Base-by-base conservation (phyloP, 2,797 vertebrate species). In the Sebastes dallii region DNA sequence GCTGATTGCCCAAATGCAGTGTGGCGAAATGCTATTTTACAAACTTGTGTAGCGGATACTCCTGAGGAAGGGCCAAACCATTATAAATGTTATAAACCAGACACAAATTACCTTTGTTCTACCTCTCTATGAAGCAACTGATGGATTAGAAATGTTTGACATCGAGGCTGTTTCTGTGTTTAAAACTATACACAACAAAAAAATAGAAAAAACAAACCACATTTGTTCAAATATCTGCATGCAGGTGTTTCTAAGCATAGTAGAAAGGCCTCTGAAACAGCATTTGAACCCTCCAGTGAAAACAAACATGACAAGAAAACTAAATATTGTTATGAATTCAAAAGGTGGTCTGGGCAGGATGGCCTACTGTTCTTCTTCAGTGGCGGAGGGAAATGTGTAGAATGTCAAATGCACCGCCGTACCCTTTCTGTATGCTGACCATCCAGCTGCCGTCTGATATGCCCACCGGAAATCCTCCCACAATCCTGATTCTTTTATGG, bases 381-480 rank as follows among this genome's bases (percentile, higher is more conserved):
- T 72, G 66, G 32, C 66, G 6, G 50, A 54, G 24, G 68, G 59
- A 67, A 68, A 83, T 24, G 74, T 74, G 46, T 8, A 10, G 60
- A 85, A 87, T 84, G 66, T 72, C 52, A 62, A 87, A 82, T 9
- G 30, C 64, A 61, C n/a, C 1, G 25, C 8, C 18, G 1, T 94
- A 97, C 96, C 96, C 95, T 94, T 92, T 96, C 77, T 96, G 96
- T 91, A 99, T 96, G 96, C 98, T 99, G 95, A 99, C 97, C 97
- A 99, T 98, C 98, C 98, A 99, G 92, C 97, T 96, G 65, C 95
- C 98, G 46, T 98, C 96, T 20, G 96, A 96, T 85, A 97, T 97
- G 86, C 93, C 95, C 65, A 97, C 91, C 69, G 96, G 97, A 91
- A 95, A 96, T 76, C 98, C 99, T 83, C 98, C 98, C 67, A 99